Conservation (phyloP, 2,888 invertebrate species). For the Pammene fasciana region DNA sequence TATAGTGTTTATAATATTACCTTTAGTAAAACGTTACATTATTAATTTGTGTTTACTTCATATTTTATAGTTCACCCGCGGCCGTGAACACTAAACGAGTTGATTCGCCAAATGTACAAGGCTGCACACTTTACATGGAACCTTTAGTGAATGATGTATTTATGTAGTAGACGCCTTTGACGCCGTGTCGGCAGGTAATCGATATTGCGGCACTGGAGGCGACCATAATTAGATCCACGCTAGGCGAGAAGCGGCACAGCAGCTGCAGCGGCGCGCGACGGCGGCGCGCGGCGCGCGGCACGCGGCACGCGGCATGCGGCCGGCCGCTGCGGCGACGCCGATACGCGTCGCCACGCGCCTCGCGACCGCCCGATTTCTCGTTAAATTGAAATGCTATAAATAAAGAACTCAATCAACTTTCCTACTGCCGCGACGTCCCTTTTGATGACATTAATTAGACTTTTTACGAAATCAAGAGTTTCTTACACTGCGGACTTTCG, state of each 20-base stretch:
- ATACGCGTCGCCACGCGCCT: background rate
- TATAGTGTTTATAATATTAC: slow-evolving; percentile 68
- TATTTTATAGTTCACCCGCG: slow-evolving; percentile 27
- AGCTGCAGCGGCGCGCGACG: slow-evolving; percentile 43
- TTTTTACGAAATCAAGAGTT: slow-evolving; percentile 47
- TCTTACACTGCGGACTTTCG: slow-evolving; percentile 28
- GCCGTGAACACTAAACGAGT: slow-evolving; percentile 19
- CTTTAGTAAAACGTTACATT: slow-evolving; percentile 81
- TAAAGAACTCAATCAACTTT: slow-evolving; percentile 65
- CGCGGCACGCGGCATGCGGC: too few relatives aligned
- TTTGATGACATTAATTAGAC: slow-evolving; percentile 72
- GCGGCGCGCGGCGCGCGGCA: slow-evolving; percentile 11
- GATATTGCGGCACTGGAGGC: slow-evolving; percentile 48
- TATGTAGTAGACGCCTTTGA: slow-evolving; percentile 56
- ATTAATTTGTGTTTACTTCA: slow-evolving; percentile 57
- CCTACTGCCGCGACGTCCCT: slow-evolving; percentile 54
- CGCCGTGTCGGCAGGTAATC: slow-evolving; percentile 46
- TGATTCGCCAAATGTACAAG: slow-evolving; percentile 29
- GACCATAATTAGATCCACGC: slow-evolving; percentile 58
- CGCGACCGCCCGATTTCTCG: slow-evolving; percentile 42
- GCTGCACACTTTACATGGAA: slow-evolving; percentile 21
- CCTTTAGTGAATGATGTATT: slow-evolving; percentile 43
- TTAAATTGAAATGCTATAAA: slow-evolving; percentile 56
- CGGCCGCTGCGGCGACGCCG: background rate
- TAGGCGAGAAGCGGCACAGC: slow-evolving; percentile 42